A percentile compares a stretch with the other conserved stretches of the same genome.
These are phyloP conservation scores for Lineus longissimus DNA, from an alignment of 1,140 invertebrate species.

Conservation along the genomic window DNA sequence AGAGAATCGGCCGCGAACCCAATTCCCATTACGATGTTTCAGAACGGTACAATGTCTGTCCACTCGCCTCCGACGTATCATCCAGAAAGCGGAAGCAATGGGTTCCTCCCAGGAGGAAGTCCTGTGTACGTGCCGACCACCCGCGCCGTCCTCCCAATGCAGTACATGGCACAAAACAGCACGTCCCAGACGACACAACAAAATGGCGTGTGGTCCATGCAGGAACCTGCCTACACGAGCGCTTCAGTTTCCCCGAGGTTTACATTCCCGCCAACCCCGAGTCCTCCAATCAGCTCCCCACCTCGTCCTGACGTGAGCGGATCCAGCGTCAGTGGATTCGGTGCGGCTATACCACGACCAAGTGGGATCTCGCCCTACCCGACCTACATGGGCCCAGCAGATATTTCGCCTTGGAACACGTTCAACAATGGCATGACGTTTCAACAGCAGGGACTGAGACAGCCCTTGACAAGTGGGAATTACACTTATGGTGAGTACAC, in stretches of 20 bases:
- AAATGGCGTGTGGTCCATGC: slow-evolving; percentile 2
- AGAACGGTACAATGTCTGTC: slow-evolving; percentile 32
- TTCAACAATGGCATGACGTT: slow-evolving; percentile 2
- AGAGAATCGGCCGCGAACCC: background rate
- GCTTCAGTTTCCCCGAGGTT: slow-evolving; percentile 6
- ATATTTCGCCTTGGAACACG: slow-evolving; percentile 3
- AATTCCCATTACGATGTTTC: slow-evolving; percentile 28
- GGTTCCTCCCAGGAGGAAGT: slow-evolving; percentile 34
- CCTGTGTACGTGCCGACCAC: slow-evolving; percentile 49
- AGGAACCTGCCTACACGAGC: slow-evolving; percentile 8
- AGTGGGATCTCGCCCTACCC: background rate
- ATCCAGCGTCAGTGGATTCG: background rate
- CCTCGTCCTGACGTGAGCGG: slow-evolving; percentile 1
- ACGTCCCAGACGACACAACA: background rate
- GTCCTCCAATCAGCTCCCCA: slow-evolving; percentile 12
- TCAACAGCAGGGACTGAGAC: slow-evolving; percentile 1
- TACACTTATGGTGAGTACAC: too few species aligned
- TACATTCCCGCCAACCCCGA: slow-evolving; percentile 13
- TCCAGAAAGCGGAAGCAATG: slow-evolving; percentile 25
- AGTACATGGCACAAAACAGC: slow-evolving; percentile 25
- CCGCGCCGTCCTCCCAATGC: slow-evolving; percentile 39
- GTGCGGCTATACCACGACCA: background rate
- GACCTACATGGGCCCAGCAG: slow-evolving; percentile 5
- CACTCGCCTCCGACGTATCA: slow-evolving; percentile 23
- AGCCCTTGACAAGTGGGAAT: too few species aligned